Conservation (phyloP, 2,888 invertebrate species). For the Polymixis flavicincta region DNA sequence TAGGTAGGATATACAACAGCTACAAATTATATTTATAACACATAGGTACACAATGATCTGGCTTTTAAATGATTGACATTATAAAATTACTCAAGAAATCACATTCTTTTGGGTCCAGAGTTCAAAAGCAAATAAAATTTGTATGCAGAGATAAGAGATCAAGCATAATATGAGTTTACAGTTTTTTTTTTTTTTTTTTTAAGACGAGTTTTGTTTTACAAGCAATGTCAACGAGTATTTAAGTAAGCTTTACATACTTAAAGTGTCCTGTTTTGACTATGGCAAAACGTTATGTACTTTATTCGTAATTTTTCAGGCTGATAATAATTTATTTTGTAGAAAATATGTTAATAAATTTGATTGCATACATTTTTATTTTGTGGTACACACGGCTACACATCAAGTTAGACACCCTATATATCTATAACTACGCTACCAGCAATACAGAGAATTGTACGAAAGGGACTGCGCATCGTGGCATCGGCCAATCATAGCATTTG, state of each 20-base stretch:
- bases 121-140: slow-evolving; percentile 28
- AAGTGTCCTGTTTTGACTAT: neutral
- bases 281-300: neutral
- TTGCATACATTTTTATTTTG: neutral
- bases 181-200: no score
- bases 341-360: neutral
- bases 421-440: no score
- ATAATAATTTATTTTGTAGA: neutral
- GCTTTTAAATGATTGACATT: neutral
- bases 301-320: neutral
- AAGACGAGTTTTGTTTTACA: neutral
- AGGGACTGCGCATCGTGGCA: no score
- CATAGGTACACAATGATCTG: neutral
- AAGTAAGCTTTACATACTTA: neutral
- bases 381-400: no score
- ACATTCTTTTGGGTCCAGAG: neutral
- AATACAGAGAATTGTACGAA: no score
- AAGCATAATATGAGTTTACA: neutral
- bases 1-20: no score
- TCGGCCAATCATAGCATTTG: no score
- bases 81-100: slow-evolving; percentile 16
- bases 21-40: no score
- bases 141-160: slow-evolving; percentile 9
- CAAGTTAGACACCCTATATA: no score
- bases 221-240: slow-evolving; percentile 14